A percentile compares a stretch with the other conserved stretches of the same genome.
Conservation (phyloP, 2,888 invertebrate genomes). For the Drosophila tanythrix region DNA sequence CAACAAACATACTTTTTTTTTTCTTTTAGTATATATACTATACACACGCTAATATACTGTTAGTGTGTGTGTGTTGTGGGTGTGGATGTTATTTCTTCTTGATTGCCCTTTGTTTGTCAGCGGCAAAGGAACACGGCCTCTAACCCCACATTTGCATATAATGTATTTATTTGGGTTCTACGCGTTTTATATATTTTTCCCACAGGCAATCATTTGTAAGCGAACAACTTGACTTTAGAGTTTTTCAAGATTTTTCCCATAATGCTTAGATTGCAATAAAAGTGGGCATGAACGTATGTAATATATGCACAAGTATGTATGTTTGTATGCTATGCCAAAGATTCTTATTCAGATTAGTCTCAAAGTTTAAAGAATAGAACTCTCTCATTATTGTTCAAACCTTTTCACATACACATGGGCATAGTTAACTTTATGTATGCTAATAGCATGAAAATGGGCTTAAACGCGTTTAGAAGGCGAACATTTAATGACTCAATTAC, state of each 20-base stretch:
- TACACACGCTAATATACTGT: neutral
- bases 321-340: neutral
- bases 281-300: neutral
- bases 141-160: constrained; percentile 22
- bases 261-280: neutral
- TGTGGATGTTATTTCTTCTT: constrained; percentile 8
- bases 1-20: neutral
- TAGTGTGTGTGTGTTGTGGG: neutral
- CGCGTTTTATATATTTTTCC: constrained; percentile 13
- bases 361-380: constrained; percentile 35
- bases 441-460: constrained; percentile 2
- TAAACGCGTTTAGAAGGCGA: constrained; percentile 3
- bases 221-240: constrained; percentile 35
- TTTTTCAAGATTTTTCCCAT: constrained; percentile 48
- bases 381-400: constrained; percentile 55
- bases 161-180: constrained; percentile 2
- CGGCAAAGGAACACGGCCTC: constrained; percentile 18
- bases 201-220: constrained; percentile 28
- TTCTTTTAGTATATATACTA: constrained; percentile 1
- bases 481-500: neutral
- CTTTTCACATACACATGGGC: neutral
- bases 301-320: neutral
- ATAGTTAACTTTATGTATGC: neutral
- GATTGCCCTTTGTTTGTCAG: constrained; percentile 18
- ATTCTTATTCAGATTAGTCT: constrained; percentile 25